A percentile compares a stretch with the other conserved stretches of the same genome.
phyloP scores from a whole-genome alignment of 2,797 vertebrate species.

The Furcifer pardalis region DNA sequence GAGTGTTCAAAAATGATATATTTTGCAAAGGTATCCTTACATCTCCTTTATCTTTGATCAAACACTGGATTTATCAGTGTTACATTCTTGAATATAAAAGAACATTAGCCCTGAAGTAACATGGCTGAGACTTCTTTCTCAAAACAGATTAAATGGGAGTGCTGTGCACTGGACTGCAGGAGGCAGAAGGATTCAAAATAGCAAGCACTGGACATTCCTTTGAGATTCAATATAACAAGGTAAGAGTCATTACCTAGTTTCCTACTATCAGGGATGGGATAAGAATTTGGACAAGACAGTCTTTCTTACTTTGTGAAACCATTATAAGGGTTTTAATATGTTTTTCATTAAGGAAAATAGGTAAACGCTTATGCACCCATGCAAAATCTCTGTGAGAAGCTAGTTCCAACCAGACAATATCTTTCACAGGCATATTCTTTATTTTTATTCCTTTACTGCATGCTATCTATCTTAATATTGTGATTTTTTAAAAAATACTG shows the following conservation, averaged over 20 bases:
- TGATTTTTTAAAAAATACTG: slow-evolving; percentile 36
- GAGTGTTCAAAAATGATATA: too few relatives aligned
- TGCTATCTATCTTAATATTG: slow-evolving; percentile 53
- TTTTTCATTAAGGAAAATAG: slow-evolving; percentile 16
- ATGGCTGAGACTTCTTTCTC: too few relatives aligned
- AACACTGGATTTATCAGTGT: too few relatives aligned
- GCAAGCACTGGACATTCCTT: too few relatives aligned
- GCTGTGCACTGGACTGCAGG: too few relatives aligned
- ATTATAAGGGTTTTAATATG: not conserved
- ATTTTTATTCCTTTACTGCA: slow-evolving; percentile 50
- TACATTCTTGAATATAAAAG: too few relatives aligned
- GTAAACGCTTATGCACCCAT: slow-evolving; percentile 41
- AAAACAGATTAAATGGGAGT: too few relatives aligned
- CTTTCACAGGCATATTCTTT: slow-evolving; percentile 46
- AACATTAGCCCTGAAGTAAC: too few relatives aligned
- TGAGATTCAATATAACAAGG: too few relatives aligned
- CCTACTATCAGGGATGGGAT: not conserved
- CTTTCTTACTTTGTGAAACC: slow-evolving; percentile 16
- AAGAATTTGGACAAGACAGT: slow-evolving; percentile 13
- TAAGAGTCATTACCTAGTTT: not conserved
- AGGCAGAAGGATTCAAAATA: too few relatives aligned
- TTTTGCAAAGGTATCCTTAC: too few relatives aligned
- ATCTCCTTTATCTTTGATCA: too few relatives aligned
- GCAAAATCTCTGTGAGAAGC: slow-evolving; percentile 1
- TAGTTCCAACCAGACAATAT: slow-evolving; percentile 33